Conservation (phyloP, 37 sponge, comb jelly and placozoan genomes). For the Chondrosia reniformis region DNA sequence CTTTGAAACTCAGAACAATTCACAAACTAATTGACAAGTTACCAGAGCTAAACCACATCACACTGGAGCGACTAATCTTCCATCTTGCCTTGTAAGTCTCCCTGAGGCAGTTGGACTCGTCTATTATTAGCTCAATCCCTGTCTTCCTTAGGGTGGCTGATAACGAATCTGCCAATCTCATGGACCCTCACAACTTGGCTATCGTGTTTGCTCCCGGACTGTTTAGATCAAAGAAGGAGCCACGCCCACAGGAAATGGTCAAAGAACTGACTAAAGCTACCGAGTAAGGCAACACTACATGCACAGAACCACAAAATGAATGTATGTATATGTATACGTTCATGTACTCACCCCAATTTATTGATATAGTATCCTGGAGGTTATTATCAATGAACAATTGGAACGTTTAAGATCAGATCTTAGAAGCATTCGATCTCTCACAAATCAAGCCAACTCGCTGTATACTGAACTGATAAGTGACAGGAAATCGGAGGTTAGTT, state of each 20-base stretch:
- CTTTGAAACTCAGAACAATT: constrained; percentile 49
- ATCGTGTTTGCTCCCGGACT: constrained; percentile 86
- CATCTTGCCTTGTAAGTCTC: constrained; percentile 49
- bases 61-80: constrained; percentile 73
- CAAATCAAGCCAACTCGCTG: too few relatives aligned
- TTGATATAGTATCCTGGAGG: constrained; percentile 52
- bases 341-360: too few relatives aligned
- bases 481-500: too few relatives aligned
- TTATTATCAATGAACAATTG: constrained; percentile 67
- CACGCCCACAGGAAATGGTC: constrained; percentile 55
- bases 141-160: constrained; percentile 58
- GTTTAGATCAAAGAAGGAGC: constrained; percentile 34
- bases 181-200: constrained; percentile 72
- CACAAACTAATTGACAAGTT: constrained; percentile 49
- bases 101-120: too few relatives aligned
- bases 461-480: too few relatives aligned
- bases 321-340: not conserved
- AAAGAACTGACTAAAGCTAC: constrained; percentile 69
- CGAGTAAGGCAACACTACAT: constrained; percentile 27
- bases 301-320: too few relatives aligned
- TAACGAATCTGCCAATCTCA: constrained; percentile 71
- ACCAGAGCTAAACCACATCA: constrained; percentile 61
- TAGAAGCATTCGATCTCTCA: too few relatives aligned
- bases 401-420: constrained; percentile 48
- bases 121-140: not conserved